Evolutionary conservation across 2,888 invertebrate species (phyloP).

Genomic region (Tanytarsus gracilentus): DNA sequence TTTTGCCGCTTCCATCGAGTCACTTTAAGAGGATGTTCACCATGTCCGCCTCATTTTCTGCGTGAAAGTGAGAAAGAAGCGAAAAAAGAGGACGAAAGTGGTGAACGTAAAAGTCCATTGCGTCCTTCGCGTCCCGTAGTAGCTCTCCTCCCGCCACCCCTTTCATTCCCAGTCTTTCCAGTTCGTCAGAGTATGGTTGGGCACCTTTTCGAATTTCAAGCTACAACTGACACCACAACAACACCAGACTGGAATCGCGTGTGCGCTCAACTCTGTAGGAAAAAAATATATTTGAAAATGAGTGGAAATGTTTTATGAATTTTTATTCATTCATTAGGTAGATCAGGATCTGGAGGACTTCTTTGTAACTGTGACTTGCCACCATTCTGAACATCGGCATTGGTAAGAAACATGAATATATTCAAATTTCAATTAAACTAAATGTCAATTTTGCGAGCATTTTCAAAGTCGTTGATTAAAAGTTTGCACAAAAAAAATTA

Average conservation of each 20-base stretch:
- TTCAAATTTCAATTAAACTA: slow-evolving; percentile 18
- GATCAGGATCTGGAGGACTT: slow-evolving; percentile 61
- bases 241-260: slow-evolving; percentile 53
- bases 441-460: slow-evolving; percentile 24
- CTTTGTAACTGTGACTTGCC: slow-evolving; percentile 66
- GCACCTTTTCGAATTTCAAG: neutral
- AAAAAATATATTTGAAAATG: too few relatives aligned
- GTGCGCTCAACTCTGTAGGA: slow-evolving; percentile 41
- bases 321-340: slow-evolving; percentile 48
- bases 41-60: slow-evolving; percentile 22
- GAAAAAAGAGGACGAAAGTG: neutral
- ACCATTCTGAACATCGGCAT: slow-evolving; percentile 44
- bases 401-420: neutral
- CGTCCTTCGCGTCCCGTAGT: neutral
- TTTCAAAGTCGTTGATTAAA: neutral
- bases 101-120: neutral
- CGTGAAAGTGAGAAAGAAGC: neutral
- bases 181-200: neutral
- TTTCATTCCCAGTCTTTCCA: neutral
- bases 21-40: slow-evolving; percentile 10
- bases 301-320: neutral
- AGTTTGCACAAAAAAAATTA: too few relatives aligned
- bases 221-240: slow-evolving; percentile 30
- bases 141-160: neutral
- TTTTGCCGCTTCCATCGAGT: slow-evolving; percentile 12